Percentiles rank a stretch among this genome's conserved stretches.
Conservation (phyloP, 1,140 invertebrate genomes). For the Andricus grossulariae region DNA sequence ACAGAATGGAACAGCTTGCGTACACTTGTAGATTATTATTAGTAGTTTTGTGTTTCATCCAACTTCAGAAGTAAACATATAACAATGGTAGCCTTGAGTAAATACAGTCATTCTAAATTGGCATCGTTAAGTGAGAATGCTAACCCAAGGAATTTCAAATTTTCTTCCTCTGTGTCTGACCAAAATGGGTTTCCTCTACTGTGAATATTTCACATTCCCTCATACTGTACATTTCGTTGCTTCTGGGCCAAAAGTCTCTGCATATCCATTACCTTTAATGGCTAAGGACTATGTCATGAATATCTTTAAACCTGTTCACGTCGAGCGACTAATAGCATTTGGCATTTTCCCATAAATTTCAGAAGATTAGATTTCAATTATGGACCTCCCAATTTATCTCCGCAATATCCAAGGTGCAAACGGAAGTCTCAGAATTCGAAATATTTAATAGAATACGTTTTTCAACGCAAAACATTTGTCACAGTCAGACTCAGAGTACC, state of each 20-base stretch:
- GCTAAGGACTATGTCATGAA: neutral
- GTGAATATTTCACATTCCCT: neutral
- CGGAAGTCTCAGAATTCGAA: no score
- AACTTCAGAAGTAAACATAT: neutral
- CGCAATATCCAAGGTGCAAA: no score
- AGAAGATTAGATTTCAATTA: neutral
- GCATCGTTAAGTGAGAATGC: slow-evolving; percentile 5
- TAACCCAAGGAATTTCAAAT: slow-evolving; percentile 17
- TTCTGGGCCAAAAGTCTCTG: slow-evolving; percentile 10
- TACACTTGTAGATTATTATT: no score
- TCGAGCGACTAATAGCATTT: neutral
- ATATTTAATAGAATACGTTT: no score
- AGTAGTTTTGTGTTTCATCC: neutral
- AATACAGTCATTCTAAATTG: slow-evolving; percentile 6
- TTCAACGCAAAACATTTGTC: no score
- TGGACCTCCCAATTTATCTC: neutral
- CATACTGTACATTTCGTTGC: neutral
- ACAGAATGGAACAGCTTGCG: no score
- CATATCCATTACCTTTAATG: slow-evolving; percentile 12
- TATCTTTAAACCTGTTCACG: neutral
- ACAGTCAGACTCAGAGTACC: neutral
- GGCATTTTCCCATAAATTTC: neutral
- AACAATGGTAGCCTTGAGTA: neutral
- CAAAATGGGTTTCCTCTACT: neutral
- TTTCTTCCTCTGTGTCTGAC: slow-evolving; percentile 10